phyloP scores from a whole-genome alignment of 2,888 invertebrate species.

The Poecilus cupreus region DNA sequence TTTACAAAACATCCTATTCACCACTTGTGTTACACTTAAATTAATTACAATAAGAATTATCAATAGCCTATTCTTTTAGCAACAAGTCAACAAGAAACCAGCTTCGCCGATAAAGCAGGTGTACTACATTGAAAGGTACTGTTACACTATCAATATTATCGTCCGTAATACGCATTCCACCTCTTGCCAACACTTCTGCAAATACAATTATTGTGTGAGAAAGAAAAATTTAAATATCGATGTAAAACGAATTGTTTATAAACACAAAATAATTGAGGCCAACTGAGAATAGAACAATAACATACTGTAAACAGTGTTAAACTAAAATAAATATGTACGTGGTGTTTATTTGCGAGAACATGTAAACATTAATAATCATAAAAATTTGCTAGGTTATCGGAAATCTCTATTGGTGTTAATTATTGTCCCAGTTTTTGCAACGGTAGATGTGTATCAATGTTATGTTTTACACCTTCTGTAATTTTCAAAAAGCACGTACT shows the following conservation, averaged over 20 bases:
- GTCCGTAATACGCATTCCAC: conserved; percentile 8
- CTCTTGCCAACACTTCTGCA: neutral
- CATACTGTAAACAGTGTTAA: neutral
- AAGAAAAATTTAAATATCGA: conserved; percentile 31
- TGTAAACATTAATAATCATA: neutral
- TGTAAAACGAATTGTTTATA: conserved; percentile 21
- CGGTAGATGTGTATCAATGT: neutral
- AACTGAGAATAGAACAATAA: conserved; percentile 38
- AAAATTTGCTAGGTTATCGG: neutral
- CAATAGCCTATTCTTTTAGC: neutral
- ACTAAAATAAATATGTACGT: neutral
- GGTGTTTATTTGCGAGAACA: neutral
- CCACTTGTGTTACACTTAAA: neutral
- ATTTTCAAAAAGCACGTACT: too few species aligned
- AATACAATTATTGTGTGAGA: conserved; percentile 39
- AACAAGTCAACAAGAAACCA: neutral
- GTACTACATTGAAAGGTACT: neutral
- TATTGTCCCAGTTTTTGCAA: conserved; percentile 7
- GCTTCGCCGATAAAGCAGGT: neutral
- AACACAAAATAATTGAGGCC: conserved; percentile 16
- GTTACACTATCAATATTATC: conserved; percentile 34
- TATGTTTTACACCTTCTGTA: too few species aligned
- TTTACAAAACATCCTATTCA: neutral
- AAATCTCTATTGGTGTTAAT: neutral
- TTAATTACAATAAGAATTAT: neutral